Percentiles rank a stretch among this genome's conserved stretches.
phyloP scores from a whole-genome alignment of 2,797 vertebrate genomes.

The Periparus ater region DNA sequence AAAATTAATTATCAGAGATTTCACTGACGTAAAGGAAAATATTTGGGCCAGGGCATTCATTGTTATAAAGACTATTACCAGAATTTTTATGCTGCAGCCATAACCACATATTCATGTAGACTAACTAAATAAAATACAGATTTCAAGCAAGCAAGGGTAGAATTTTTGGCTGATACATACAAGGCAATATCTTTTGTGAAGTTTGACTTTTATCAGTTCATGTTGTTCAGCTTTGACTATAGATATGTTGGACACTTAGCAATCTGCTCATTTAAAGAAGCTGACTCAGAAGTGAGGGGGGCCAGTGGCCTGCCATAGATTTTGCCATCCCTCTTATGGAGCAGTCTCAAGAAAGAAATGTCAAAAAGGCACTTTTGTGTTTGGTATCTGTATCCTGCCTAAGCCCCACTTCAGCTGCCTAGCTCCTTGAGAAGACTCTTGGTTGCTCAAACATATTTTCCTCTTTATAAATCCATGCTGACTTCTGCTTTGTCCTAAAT shows the following conservation, averaged over 20 bases:
- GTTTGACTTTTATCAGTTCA: background rate
- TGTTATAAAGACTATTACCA: conserved; percentile 20
- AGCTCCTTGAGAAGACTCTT: background rate
- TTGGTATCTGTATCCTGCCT: background rate
- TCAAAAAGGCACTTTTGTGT: background rate
- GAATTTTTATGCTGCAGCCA: conserved; percentile 7
- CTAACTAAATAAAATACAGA: conserved; percentile 43
- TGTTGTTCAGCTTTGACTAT: background rate
- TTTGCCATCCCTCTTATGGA: background rate
- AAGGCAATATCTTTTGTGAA: background rate
- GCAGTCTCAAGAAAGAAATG: background rate
- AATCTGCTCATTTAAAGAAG: background rate
- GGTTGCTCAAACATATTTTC: background rate
- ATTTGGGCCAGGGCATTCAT: background rate
- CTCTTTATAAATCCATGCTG: background rate
- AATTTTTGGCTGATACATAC: background rate
- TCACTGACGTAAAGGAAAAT: conserved; percentile 39
- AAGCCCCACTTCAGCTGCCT: background rate
- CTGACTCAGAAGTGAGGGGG: background rate
- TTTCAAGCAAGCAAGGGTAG: background rate
- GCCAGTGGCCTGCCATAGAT: background rate
- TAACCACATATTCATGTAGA: background rate
- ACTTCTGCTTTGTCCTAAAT: background rate
- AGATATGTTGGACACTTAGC: background rate
- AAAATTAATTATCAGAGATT: conserved; percentile 46